Conservation (phyloP, 64 coral and sea anemone genomes). For the Anthopleura sola region DNA sequence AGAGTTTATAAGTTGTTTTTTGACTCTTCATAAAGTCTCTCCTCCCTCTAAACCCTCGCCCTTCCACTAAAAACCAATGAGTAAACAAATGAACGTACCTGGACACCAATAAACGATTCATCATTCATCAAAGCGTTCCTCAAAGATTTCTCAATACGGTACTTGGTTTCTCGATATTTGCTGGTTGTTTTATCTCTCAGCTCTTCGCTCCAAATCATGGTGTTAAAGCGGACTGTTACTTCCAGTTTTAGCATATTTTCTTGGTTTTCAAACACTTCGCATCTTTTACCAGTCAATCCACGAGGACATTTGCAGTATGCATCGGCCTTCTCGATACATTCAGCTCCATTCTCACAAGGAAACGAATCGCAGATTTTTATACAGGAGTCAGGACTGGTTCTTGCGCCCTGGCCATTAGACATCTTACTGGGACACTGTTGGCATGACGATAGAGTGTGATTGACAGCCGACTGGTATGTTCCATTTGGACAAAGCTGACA, state of each 20-base stretch:
- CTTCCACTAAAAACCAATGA: too few species aligned
- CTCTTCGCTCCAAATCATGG: not conserved
- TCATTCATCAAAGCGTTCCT: not conserved
- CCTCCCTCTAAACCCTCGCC: too few species aligned
- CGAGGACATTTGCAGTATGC: not conserved
- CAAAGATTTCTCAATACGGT: not conserved
- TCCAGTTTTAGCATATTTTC: not conserved
- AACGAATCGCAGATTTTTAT: not conserved
- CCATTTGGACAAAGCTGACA: constrained; percentile 8
- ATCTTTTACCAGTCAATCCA: not conserved
- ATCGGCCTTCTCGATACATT: not conserved
- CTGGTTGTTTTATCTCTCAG: not conserved
- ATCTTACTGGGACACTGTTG: not conserved
- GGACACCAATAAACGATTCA: not conserved
- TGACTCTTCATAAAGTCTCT: too few species aligned
- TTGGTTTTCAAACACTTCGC: not conserved
- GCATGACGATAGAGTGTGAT: constrained; percentile 4
- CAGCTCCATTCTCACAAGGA: constrained; percentile 17
- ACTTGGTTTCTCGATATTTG: not conserved
- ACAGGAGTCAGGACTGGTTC: not conserved
- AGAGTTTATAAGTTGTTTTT: too few species aligned
- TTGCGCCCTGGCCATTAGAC: not conserved
- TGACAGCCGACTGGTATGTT: not conserved
- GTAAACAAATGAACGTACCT: not conserved
- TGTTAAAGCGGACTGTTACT: not conserved